Evolutionary conservation across 2,113 vertebrate species (phyloP).

Genomic region (Onychostoma macrolepis): DNA sequence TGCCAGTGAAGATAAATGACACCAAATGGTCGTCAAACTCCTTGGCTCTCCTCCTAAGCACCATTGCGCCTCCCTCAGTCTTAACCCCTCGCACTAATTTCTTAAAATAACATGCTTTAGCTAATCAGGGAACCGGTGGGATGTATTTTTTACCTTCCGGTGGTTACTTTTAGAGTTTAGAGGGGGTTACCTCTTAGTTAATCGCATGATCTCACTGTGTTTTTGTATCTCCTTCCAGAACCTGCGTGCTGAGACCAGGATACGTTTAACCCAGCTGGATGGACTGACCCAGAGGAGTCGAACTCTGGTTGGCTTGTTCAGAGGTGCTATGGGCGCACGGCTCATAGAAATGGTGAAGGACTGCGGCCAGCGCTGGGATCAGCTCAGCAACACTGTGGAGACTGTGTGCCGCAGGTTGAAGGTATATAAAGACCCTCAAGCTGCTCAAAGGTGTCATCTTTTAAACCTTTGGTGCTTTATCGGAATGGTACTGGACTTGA

Average conservation of each 20-base stretch:
- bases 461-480: not conserved
- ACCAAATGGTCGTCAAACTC: slow-evolving; percentile 44
- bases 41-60: slow-evolving; percentile 15
- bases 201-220: not conserved
- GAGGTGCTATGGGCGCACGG: slow-evolving; percentile 57
- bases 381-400: slow-evolving; percentile 63
- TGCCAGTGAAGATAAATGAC: slow-evolving; percentile 28
- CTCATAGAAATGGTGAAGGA: slow-evolving; percentile 64
- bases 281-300: slow-evolving; percentile 69
- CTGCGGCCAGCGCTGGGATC: slow-evolving; percentile 72
- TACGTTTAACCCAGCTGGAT: slow-evolving; percentile 72
- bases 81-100: not conserved
- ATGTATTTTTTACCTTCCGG: slow-evolving; percentile 23
- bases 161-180: not conserved
- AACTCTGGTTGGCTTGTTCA: slow-evolving; percentile 62
- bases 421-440: slow-evolving; percentile 55
- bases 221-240: slow-evolving; percentile 57
- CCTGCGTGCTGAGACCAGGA: slow-evolving; percentile 66
- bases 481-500: not conserved
- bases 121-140: not conserved
- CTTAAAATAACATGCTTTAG: not conserved
- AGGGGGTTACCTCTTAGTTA: not conserved
- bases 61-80: not conserved
- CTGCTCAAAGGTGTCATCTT: not conserved
- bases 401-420: slow-evolving; percentile 62